Evolutionary conservation across 2,888 invertebrate genomes (phyloP).

Genomic region (Alitta virens): DNA sequence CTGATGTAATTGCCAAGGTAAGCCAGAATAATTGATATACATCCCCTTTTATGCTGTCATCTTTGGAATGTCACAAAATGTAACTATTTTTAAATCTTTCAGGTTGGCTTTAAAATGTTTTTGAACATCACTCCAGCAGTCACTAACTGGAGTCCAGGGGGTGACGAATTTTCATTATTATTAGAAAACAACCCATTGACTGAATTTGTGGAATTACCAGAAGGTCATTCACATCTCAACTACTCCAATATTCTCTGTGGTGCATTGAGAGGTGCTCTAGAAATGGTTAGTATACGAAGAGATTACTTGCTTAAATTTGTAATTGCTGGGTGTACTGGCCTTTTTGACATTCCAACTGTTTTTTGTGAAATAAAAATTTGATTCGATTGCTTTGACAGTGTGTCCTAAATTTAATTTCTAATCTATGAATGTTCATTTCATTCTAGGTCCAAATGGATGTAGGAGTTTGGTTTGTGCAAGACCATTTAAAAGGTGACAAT

Average conservation of each 20-base stretch:
- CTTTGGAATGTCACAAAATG: background rate
- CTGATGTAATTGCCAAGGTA: slow-evolving; percentile 67
- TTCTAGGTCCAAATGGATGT: slow-evolving; percentile 82
- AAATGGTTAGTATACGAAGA: slow-evolving; percentile 77
- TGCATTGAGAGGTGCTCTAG: slow-evolving; percentile 81
- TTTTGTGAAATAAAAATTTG: too few species aligned
- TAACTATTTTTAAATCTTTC: slow-evolving; percentile 12
- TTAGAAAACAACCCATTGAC: slow-evolving; percentile 94
- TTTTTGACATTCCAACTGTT: background rate
- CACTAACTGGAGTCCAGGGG: slow-evolving; percentile 88
- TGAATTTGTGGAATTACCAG: slow-evolving; percentile 95
- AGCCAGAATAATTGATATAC: background rate
- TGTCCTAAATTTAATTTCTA: background rate
- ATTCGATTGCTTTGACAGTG: too few species aligned
- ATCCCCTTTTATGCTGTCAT: too few species aligned
- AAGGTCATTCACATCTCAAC: slow-evolving; percentile 73
- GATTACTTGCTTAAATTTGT: slow-evolving; percentile 1
- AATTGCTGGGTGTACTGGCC: background rate
- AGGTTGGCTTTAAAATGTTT: slow-evolving; percentile 74
- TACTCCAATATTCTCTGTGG: slow-evolving; percentile 93
- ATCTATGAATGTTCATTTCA: background rate
- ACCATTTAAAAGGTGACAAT: slow-evolving; percentile 90
- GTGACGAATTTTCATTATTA: slow-evolving; percentile 94
- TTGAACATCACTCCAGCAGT: slow-evolving; percentile 89
- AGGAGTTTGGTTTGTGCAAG: slow-evolving; percentile 89